Evolutionary conservation across 2,113 vertebrate species (phyloP).

Genomic region (Epinephelus lanceolatus): DNA sequence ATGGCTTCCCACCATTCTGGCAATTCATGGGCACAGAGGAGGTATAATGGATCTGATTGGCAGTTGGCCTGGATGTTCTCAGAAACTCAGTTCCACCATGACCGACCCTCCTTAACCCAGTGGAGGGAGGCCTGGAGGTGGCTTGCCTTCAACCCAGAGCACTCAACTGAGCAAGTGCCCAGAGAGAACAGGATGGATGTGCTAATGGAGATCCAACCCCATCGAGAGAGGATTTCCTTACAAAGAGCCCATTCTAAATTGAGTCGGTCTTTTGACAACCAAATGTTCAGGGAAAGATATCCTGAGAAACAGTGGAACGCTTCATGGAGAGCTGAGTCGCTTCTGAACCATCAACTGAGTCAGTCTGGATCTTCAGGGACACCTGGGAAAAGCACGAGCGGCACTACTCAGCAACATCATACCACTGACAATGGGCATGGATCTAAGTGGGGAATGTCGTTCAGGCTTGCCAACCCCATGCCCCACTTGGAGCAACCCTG

Average conservation of each 20-base stretch:
- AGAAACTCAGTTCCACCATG: conserved; percentile 56
- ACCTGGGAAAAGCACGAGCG: background rate
- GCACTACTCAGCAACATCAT: conserved; percentile 1
- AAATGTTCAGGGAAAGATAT: conserved; percentile 47
- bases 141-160: conserved; percentile 28
- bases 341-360: conserved; percentile 16
- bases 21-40: background rate
- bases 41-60: conserved; percentile 57
- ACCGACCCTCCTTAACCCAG: conserved; percentile 62
- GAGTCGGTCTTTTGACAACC: conserved; percentile 44
- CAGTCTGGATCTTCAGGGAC: conserved; percentile 15
- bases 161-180: background rate
- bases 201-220: conserved; percentile 46
- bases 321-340: conserved; percentile 59
- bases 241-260: conserved; percentile 35
- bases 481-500: conserved; percentile 54
- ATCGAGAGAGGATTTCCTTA: conserved; percentile 22
- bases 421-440: conserved; percentile 17
- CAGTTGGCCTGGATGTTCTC: conserved; percentile 66
- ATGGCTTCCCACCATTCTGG: background rate
- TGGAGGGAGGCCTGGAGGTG: conserved; percentile 71
- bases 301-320: conserved; percentile 50
- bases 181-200: conserved; percentile 20
- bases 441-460: conserved; percentile 66
- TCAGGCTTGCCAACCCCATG: conserved; percentile 69